These are phyloP conservation scores for Heliconius ethilla DNA, from an alignment of 2,888 invertebrate genomes.

Conservation along the genomic window DNA sequence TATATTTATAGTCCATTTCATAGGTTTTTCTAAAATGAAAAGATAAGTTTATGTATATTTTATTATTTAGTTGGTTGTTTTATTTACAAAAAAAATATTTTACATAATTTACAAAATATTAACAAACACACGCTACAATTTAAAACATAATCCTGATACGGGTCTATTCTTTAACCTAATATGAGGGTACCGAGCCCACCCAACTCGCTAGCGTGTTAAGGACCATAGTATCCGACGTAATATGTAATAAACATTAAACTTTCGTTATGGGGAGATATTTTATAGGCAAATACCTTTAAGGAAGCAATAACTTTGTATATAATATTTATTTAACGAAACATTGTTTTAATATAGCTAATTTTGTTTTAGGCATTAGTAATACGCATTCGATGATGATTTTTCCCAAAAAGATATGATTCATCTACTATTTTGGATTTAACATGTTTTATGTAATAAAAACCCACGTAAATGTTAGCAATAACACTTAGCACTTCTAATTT, in stretches of 20 bases:
- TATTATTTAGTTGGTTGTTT: neutral
- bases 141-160: slow-evolving; percentile 18
- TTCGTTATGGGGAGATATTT: slow-evolving; percentile 8
- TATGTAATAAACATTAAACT: slow-evolving; percentile 1
- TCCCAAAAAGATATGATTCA: neutral
- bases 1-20: too few species aligned
- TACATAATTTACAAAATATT: neutral
- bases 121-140: neutral
- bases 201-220: slow-evolving; percentile 10
- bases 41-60: neutral
- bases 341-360: neutral
- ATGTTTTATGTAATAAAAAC: neutral
- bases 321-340: neutral
- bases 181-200: slow-evolving; percentile 30
- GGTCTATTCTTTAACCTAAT: slow-evolving; percentile 22
- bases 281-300: neutral
- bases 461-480: neutral
- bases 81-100: neutral
- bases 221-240: neutral
- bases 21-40: too few species aligned
- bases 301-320: neutral
- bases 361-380: neutral
- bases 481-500: neutral
- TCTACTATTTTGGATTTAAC: neutral
- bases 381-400: neutral